Percentiles rank a stretch among this genome's conserved stretches.
Evolutionary conservation across 2,113 vertebrate genomes (phyloP).

Genomic region (Tragelaphus strepsiceros): DNA sequence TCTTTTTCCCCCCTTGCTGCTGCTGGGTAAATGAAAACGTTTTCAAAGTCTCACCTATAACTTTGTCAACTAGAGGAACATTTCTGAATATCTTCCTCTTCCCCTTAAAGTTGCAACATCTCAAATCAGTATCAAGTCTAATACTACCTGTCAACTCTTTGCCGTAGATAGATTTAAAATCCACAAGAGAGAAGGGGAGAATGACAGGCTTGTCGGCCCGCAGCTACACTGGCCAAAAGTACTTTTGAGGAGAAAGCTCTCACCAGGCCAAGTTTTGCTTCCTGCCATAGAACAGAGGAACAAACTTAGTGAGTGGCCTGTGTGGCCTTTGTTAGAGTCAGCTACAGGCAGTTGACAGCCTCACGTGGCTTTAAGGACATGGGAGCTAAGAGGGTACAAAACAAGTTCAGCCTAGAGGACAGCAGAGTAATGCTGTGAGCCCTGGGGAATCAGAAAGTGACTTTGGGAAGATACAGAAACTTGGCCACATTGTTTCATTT

Average conservation of each 20-base stretch:
- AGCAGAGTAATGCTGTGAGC: not conserved
- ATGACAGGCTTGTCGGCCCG: slow-evolving; percentile 23
- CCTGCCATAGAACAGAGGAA: not conserved
- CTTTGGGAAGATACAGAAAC: slow-evolving; percentile 17
- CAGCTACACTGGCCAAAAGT: not conserved
- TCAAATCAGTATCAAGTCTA: slow-evolving; percentile 27
- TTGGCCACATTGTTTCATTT: not conserved
- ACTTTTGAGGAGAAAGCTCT: slow-evolving; percentile 38
- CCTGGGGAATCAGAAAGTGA: not conserved
- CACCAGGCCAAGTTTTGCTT: slow-evolving; percentile 20
- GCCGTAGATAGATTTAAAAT: slow-evolving; percentile 42
- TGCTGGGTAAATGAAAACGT: slow-evolving; percentile 20
- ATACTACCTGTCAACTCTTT: slow-evolving; percentile 43
- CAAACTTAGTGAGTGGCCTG: not conserved
- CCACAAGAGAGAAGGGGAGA: slow-evolving; percentile 24
- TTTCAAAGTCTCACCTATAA: slow-evolving; percentile 43
- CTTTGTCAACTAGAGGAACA: slow-evolving; percentile 39
- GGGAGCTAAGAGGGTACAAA: slow-evolving; percentile 36
- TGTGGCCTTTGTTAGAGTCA: slow-evolving; percentile 61
- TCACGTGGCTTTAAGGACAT: slow-evolving; percentile 44
- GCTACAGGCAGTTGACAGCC: slow-evolving; percentile 49
- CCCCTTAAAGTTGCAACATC: slow-evolving; percentile 49
- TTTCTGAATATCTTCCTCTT: slow-evolving; percentile 53
- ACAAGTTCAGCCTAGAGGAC: slow-evolving; percentile 27
- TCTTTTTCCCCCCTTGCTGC: not conserved